phyloP scores from a whole-genome alignment of 1,140 invertebrate species.

The Macrostomum lignano region DNA sequence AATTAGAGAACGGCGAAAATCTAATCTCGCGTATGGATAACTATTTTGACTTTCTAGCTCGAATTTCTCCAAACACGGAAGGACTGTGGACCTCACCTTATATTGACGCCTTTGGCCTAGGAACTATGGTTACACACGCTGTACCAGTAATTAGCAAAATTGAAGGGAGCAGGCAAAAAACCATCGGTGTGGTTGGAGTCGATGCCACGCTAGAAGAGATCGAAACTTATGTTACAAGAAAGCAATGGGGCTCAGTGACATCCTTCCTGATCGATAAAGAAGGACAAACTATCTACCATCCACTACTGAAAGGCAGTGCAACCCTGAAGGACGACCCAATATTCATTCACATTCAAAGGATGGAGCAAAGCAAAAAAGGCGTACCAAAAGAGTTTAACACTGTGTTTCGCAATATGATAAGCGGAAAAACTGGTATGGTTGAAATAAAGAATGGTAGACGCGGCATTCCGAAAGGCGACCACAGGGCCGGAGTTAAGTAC shows the following conservation, averaged over 20 bases:
- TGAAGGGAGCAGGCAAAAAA: constrained; percentile 13
- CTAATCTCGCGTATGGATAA: constrained; percentile 28
- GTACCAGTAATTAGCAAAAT: constrained; percentile 23
- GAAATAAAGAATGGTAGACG: constrained; percentile 9
- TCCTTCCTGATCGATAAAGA: constrained; percentile 29
- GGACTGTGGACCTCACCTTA: constrained; percentile 29
- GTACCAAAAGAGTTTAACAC: constrained; percentile 19
- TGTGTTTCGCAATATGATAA: constrained; percentile 19
- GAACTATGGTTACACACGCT: constrained; percentile 27
- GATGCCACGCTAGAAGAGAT: constrained; percentile 29
- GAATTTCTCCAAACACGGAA: constrained; percentile 17
- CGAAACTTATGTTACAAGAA: constrained; percentile 24
- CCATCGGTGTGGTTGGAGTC: constrained; percentile 26
- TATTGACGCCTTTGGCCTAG: constrained; percentile 25
- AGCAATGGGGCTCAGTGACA: constrained; percentile 28
- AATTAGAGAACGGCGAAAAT: constrained; percentile 24
- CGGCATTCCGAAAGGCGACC: constrained; percentile 9
- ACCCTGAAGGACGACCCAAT: constrained; percentile 28
- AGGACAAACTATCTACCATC: constrained; percentile 28
- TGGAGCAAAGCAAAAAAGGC: constrained; percentile 23
- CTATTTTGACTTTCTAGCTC: constrained; percentile 27
- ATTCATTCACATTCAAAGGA: constrained; percentile 25
- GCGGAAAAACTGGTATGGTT: constrained; percentile 17
- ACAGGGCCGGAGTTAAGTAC: constrained; percentile 9
- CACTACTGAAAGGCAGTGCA: constrained; percentile 23